A percentile compares a stretch with the other conserved stretches of the same genome.
These are phyloP conservation scores for Sebastes oblongus DNA, from an alignment of 2,797 vertebrate species.

Conservation along the genomic window DNA sequence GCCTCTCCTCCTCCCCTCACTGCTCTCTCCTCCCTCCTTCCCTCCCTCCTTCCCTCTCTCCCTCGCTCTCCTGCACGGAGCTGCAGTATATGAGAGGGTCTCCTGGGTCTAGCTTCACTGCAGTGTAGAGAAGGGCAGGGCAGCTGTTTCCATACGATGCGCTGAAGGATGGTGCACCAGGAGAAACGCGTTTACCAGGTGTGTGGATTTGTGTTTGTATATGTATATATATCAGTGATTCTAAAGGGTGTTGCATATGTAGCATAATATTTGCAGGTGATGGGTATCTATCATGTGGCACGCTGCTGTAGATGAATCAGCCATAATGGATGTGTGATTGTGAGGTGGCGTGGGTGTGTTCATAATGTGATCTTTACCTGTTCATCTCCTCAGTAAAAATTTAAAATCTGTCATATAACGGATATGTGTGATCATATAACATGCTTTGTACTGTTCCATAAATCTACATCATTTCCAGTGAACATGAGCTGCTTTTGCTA, in stretches of 20 bases:
- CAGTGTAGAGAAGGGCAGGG: constrained; percentile 79
- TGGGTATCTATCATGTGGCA: constrained; percentile 38
- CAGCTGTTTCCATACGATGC: constrained; percentile 74
- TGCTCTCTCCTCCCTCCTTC: not conserved
- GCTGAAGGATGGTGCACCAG: constrained; percentile 85
- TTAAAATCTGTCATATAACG: not conserved
- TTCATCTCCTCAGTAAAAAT: not conserved
- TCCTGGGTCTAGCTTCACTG: constrained; percentile 82
- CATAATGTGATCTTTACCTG: constrained; percentile 8
- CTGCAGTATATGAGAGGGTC: constrained; percentile 78
- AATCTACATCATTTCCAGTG: not conserved
- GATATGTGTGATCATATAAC: not conserved
- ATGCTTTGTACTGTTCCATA: not conserved
- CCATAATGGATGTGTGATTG: constrained; percentile 44
- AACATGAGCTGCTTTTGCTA: not conserved
- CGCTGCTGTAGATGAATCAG: constrained; percentile 53
- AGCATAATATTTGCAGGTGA: constrained; percentile 19
- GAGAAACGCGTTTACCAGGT: constrained; percentile 87
- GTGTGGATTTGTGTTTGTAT: constrained; percentile 58
- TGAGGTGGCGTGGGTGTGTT: constrained; percentile 53
- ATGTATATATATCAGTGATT: not conserved
- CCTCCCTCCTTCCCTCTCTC: constrained; percentile 14
- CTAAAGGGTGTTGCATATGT: not conserved
- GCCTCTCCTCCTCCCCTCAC: constrained; percentile 2
- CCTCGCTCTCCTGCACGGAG: constrained; percentile 61